Evolutionary conservation across 1,140 invertebrate species (phyloP).

Genomic region (Caerostris darwini): DNA sequence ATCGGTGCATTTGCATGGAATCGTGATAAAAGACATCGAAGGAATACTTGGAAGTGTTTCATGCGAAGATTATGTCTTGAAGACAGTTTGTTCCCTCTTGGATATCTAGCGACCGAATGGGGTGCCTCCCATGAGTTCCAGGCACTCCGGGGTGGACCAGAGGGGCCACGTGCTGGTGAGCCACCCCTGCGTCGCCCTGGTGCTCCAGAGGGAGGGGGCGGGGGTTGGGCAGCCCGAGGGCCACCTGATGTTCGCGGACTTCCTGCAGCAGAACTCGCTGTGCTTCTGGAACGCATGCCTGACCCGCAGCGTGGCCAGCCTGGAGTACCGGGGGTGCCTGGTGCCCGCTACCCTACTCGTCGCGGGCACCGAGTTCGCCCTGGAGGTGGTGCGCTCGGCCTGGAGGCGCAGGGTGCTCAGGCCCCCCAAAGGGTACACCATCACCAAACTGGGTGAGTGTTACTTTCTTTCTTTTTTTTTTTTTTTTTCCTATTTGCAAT

Average conservation of each 20-base stretch:
- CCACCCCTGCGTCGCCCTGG: slow-evolving; percentile 31
- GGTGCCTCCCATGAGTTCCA: slow-evolving; percentile 42
- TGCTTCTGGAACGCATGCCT: slow-evolving; percentile 95
- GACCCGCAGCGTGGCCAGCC: slow-evolving; percentile 90
- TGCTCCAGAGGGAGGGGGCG: background rate
- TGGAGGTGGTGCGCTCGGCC: slow-evolving; percentile 92
- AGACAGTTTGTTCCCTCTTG: background rate
- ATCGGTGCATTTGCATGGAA: too few species aligned
- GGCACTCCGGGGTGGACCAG: background rate
- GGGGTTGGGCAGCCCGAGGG: slow-evolving; percentile 13
- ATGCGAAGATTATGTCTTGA: background rate
- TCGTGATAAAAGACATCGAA: too few species aligned
- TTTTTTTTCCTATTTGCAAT: too few species aligned
- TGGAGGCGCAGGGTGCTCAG: slow-evolving; percentile 94
- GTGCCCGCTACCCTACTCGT: slow-evolving; percentile 92
- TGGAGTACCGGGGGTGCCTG: slow-evolving; percentile 94
- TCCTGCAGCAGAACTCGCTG: slow-evolving; percentile 93
- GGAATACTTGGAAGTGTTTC: too few species aligned
- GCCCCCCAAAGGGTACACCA: slow-evolving; percentile 93
- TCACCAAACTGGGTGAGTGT: slow-evolving; percentile 92
- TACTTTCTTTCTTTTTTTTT: background rate
- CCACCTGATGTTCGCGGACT: slow-evolving; percentile 85
- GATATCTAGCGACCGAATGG: background rate
- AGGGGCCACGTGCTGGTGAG: slow-evolving; percentile 43
- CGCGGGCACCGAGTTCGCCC: slow-evolving; percentile 86